Conservation (phyloP, 2,888 invertebrate genomes). For the Ligdia adustata region DNA sequence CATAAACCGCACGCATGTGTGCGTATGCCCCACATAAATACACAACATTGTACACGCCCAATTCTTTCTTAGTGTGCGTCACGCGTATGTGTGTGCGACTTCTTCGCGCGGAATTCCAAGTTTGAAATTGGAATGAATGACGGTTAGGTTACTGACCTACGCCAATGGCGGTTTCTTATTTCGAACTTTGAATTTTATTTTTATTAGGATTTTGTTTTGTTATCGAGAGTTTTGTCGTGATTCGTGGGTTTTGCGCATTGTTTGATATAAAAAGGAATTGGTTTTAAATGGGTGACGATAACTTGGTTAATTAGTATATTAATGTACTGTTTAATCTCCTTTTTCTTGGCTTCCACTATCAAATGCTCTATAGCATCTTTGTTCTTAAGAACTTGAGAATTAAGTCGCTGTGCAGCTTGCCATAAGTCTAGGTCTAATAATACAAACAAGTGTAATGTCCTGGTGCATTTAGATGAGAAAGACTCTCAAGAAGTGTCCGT, state of each 20-base stretch:
- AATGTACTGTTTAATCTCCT: too few relatives aligned
- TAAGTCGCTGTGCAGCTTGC: too few relatives aligned
- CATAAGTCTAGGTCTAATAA: too few relatives aligned
- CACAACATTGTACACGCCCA: constrained; percentile 47
- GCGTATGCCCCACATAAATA: constrained; percentile 70
- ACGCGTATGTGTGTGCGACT: constrained; percentile 64
- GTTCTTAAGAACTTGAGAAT: too few relatives aligned
- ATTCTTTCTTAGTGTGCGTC: constrained; percentile 60
- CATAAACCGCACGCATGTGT: constrained; percentile 61
- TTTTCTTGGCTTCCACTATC: too few relatives aligned
- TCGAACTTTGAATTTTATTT: constrained; percentile 30
- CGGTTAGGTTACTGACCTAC: constrained; percentile 80
- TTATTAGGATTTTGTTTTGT: constrained; percentile 6
- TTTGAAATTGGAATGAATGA: constrained; percentile 81
- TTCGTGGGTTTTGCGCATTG: background rate
- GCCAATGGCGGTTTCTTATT: constrained; percentile 46
- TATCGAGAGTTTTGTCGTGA: background rate
- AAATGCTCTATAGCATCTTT: too few relatives aligned
- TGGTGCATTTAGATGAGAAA: too few relatives aligned
- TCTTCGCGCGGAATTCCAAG: constrained; percentile 79
- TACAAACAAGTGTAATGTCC: too few relatives aligned
- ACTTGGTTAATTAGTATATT: too few relatives aligned
- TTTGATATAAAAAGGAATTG: background rate
- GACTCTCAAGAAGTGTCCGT: too few relatives aligned
- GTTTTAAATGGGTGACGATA: background rate